Conservation (phyloP, 2,797 vertebrate genomes). For the Taenioides sp. region DNA sequence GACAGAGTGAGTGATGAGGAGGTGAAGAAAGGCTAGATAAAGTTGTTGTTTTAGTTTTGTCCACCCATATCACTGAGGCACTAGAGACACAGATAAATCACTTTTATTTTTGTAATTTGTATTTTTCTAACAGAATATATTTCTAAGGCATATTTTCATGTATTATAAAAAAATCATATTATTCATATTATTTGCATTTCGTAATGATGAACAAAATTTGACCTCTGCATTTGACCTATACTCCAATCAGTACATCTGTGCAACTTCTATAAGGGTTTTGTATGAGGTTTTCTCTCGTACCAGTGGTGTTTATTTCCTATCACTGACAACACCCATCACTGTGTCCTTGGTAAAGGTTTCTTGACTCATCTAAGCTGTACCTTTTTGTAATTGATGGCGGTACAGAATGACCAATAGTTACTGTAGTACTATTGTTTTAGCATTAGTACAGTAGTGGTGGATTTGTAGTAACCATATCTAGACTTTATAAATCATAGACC, state of each 20-base stretch:
- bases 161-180: not conserved
- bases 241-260: not conserved
- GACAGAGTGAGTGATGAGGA: slow-evolving; percentile 35
- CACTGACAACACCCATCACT: not conserved
- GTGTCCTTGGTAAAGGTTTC: not conserved
- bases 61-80: slow-evolving; percentile 28
- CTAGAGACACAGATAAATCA: slow-evolving; percentile 20
- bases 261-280: not conserved
- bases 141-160: not conserved
- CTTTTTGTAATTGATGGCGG: not conserved
- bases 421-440: not conserved
- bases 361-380: not conserved
- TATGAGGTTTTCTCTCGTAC: not conserved
- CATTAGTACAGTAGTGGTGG: not conserved
- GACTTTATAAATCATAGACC: too few species aligned
- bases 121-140: not conserved
- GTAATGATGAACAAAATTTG: not conserved
- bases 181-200: not conserved
- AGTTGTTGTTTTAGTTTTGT: slow-evolving; percentile 27
- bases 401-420: too few species aligned
- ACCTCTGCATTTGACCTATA: too few species aligned
- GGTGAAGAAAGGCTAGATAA: slow-evolving; percentile 31
- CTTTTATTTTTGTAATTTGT: not conserved
- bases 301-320: not conserved
- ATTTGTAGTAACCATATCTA: too few species aligned